Evolutionary conservation across 2,113 vertebrate species (phyloP), one percentile per base, ranked within the genome.

Genomic region (Cyphotilapia sp.): DNA sequence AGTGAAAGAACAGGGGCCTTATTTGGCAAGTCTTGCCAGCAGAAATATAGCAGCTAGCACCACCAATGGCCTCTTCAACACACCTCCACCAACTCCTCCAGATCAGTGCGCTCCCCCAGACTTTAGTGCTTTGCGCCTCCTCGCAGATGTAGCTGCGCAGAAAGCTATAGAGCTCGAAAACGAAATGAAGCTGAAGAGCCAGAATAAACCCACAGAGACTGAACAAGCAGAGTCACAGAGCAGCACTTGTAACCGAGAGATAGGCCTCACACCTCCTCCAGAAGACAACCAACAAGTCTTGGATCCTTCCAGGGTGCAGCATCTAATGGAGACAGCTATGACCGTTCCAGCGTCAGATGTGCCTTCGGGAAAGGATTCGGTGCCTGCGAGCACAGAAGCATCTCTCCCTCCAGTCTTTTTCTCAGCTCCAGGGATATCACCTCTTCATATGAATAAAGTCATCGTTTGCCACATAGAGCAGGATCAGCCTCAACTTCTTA

Each of bases 111-210:
- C 97, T 4, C 94, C 95, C 1, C 97, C 98, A 2, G 98, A 99
- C 95, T 99, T 99, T 96, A 98, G 98, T 53, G 97, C 98, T 92
- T 96, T 99, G 92, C 97, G 97, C 95, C 94, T 99, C 80, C 95
- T 99, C 85, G 97, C 98, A 78, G 98, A 99, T 9, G 98, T 97
- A 11, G 98, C 98, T 0, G 91, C 98, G 61, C 98, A 97, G 95
- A 96, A 97, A 87, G 98, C 98, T 0, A 98, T 98, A 0, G 98
- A 99, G 95, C 97, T 98, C 88, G 98, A 98, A 51, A 78, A 78
- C 2, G 74, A 78, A 49, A 78, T 31, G 17, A 78, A 78, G 45
- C 45, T 78, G 17, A 91, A 95, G 81, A 76, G 12, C 53, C 87
- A 89, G 51, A 86, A 11, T 81, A 88, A 74, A 35, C 27, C 86